phyloP scores from a whole-genome alignment of 1,140 invertebrate genomes.

The Nautilus pompilius region DNA sequence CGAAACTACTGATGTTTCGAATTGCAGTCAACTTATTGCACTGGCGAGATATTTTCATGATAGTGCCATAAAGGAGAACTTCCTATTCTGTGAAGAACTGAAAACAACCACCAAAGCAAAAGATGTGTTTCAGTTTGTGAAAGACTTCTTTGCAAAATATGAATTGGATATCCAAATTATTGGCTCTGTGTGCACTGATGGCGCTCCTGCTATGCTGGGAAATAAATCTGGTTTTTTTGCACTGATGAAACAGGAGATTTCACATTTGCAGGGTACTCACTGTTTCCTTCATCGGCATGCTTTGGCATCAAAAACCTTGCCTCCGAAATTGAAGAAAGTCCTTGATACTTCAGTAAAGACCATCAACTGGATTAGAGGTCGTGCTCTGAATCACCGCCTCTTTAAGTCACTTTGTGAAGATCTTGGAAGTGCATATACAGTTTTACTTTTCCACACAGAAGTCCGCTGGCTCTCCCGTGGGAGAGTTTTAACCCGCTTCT shows the following conservation, averaged over 20 bases:
- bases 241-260: not conserved
- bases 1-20: not conserved
- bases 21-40: not conserved
- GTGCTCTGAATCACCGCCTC: not conserved
- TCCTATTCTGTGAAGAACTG: not conserved
- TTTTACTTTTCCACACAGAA: not conserved
- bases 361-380: not conserved
- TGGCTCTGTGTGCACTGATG: not conserved
- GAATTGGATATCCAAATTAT: not conserved
- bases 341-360: not conserved
- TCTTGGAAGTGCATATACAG: not conserved
- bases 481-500: not conserved
- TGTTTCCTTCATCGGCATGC: not conserved
- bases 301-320: not conserved
- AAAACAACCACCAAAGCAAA: not conserved
- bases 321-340: not conserved
- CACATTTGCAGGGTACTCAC: not conserved
- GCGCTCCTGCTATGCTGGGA: not conserved
- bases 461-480: not conserved
- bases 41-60: not conserved
- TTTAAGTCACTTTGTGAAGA: conserved; percentile 1
- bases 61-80: not conserved
- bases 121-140: not conserved
- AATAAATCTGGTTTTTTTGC: conserved; percentile 4
- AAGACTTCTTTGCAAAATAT: not conserved